Percentiles rank a stretch among this genome's conserved stretches.
Conservation (phyloP, 2,797 vertebrate genomes). For the Perdix hodgsoniae region DNA sequence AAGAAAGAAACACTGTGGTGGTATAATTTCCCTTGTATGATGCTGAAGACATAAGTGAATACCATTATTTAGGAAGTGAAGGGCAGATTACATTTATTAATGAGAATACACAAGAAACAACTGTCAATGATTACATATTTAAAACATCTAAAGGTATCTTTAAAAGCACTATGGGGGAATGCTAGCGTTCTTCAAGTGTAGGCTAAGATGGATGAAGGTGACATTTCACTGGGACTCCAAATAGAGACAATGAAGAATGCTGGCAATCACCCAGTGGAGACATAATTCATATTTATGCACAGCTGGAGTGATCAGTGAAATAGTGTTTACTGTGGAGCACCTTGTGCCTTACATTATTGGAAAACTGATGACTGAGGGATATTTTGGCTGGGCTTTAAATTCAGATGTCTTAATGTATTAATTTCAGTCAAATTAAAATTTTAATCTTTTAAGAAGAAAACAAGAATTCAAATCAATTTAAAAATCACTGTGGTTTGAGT, state of each 20-base stretch:
- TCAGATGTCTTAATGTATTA: not conserved
- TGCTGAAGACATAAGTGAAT: not conserved
- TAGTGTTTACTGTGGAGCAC: not conserved
- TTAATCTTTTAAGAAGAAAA: not conserved
- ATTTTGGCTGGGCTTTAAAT: not conserved
- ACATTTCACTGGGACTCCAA: not conserved
- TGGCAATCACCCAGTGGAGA: not conserved
- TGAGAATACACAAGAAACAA: not conserved
- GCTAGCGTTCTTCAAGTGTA: not conserved
- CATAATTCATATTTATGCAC: not conserved
- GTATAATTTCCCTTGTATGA: not conserved
- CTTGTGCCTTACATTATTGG: not conserved
- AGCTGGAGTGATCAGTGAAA: not conserved
- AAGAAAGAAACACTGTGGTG: not conserved
- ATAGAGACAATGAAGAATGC: not conserved
- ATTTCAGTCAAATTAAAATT: not conserved
- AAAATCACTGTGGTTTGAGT: not conserved
- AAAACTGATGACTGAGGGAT: not conserved
- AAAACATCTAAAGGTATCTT: not conserved
- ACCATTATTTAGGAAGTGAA: not conserved
- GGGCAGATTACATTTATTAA: not conserved
- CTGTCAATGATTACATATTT: not conserved
- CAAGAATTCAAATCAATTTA: not conserved
- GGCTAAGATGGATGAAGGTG: slow-evolving; percentile 56
- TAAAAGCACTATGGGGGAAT: not conserved